Evolutionary conservation across 1,140 invertebrate species (phyloP).

Genomic region (Druon quercuslanigerum): DNA sequence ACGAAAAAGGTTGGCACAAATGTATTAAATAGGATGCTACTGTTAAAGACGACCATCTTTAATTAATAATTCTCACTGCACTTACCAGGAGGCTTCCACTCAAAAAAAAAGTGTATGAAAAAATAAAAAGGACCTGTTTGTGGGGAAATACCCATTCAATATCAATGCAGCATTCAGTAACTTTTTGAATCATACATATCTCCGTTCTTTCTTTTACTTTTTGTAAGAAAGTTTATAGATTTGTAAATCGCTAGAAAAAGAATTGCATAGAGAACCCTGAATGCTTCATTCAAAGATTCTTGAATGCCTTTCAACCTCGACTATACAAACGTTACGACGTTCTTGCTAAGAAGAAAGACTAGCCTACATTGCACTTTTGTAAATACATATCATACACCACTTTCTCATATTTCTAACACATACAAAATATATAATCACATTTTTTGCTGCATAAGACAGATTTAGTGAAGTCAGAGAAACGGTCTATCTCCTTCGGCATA

Average conservation of each 20-base stretch:
- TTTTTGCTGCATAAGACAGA: conserved; percentile 12
- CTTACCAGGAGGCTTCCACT: too few relatives aligned
- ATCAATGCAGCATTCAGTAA: too few relatives aligned
- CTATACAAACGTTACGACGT: not conserved
- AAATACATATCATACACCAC: not conserved
- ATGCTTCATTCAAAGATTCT: not conserved
- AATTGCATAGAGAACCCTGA: not conserved
- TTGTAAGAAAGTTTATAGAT: not conserved
- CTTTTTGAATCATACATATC: too few relatives aligned
- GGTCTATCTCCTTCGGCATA: not conserved
- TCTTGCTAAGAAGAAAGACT: not conserved
- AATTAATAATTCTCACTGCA: too few relatives aligned
- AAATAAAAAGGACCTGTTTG: too few relatives aligned
- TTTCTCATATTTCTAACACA: not conserved
- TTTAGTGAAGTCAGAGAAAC: conserved; percentile 32
- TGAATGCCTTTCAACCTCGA: not conserved
- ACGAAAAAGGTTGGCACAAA: too few relatives aligned
- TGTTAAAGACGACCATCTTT: too few relatives aligned
- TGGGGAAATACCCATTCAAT: too few relatives aligned
- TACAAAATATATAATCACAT: not conserved
- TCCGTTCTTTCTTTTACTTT: too few relatives aligned
- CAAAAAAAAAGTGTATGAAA: too few relatives aligned
- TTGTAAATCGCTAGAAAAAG: not conserved
- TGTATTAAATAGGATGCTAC: too few relatives aligned
- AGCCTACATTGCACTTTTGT: not conserved